Base-by-base conservation (phyloP, 2,888 invertebrate species). In the Lasioglossum malachurum region DNA sequence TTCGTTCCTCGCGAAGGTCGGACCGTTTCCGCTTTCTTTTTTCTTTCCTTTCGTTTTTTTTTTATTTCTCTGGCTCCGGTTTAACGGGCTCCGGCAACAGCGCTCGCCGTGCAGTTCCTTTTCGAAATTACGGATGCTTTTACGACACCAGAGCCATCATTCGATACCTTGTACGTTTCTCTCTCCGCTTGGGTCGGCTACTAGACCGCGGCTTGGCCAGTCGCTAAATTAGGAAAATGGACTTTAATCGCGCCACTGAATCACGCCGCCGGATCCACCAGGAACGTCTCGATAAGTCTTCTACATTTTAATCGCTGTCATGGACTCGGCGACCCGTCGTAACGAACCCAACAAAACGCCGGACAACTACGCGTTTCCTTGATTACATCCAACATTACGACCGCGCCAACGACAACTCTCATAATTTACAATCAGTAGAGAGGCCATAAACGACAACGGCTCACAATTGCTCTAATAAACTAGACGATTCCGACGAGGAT, bases 401-500 rank as follows among this genome's bases (percentile, higher is more conserved):
- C 73, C 35, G 57, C 38, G 49, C 49, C 35, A 2, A 16, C 35
- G 67, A 67, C 31, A 19, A 35, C 41, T 67, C 81, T 88, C 91
- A 81, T 91, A 90, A 91, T 88, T 91, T 81, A 87, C 91, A 91
- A 92, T 92, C 90, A 92, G 86, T 53, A n/a, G 23, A 41, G 31
- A 27, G 64, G 76, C 80, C 74, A 80, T 82, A 85, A 88, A 88
- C 85, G 85, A 87, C 87, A 80, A 80, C 73, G 73, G 7, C 19
- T 87, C 79, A 82, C 90, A 90, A 91, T 90, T 90, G 87, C 84
- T 82, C 84, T 79, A 88, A 89, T 86, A 91, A 91, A 90, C 84
- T 83, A 75, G 44, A 27, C 16, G 49, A 60, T 76, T 27, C 38
- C 38, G 31, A 41, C n/a, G 64, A 53, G 53, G 75, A 72, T 67